These are phyloP conservation scores for Pheosia gnoma DNA, from an alignment of 2,888 invertebrate species.

Conservation along the genomic window DNA sequence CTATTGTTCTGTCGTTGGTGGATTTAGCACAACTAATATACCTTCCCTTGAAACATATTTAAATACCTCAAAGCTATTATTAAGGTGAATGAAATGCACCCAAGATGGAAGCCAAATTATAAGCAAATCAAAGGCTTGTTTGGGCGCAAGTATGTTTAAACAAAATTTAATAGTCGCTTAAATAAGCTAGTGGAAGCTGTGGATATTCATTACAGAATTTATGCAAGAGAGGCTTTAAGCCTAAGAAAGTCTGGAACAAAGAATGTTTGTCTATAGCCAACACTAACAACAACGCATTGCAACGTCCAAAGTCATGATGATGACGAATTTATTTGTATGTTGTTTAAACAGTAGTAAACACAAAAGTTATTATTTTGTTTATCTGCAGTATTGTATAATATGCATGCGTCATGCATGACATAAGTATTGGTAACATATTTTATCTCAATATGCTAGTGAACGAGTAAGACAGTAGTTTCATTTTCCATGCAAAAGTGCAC, in stretches of 20 bases:
- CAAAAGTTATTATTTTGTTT: conserved; percentile 1
- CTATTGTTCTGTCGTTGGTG: neutral
- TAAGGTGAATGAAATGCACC: neutral
- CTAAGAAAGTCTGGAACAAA: neutral
- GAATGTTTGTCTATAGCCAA: neutral
- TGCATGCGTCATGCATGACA: neutral
- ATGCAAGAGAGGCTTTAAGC: neutral
- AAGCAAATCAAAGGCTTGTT: neutral
- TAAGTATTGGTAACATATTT: neutral
- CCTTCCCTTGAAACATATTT: neutral
- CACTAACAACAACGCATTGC: conserved; percentile 3
- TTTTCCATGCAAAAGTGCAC: too few relatives aligned
- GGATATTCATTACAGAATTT: too few relatives aligned
- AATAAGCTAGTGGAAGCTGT: too few relatives aligned
- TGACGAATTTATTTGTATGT: neutral
- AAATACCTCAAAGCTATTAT: neutral
- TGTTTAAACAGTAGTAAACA: neutral
- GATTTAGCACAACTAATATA: neutral
- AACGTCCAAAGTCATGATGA: neutral
- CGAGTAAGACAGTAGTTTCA: too few relatives aligned
- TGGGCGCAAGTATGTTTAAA: neutral
- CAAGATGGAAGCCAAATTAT: neutral
- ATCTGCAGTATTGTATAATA: neutral
- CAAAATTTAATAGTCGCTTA: too few relatives aligned
- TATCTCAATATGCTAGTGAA: too few relatives aligned